phyloP scores from a whole-genome alignment of 1,140 invertebrate genomes.

The Tenebrio molitor region DNA sequence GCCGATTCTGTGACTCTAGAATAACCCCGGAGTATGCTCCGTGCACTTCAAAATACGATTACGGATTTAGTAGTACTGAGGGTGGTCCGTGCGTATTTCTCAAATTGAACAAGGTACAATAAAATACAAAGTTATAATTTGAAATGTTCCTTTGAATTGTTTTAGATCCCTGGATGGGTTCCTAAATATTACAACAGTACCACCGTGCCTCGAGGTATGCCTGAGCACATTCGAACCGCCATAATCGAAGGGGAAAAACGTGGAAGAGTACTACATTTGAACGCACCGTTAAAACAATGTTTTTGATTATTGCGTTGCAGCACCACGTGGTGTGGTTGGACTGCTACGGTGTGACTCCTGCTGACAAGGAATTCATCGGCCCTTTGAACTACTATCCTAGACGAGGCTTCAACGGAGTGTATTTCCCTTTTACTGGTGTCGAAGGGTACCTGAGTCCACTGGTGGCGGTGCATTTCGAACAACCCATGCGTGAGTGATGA shows the following conservation, averaged over 20 bases:
- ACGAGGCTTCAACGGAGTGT: constrained; percentile 82
- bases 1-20: constrained; percentile 79
- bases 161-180: constrained; percentile 85
- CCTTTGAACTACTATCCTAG: constrained; percentile 84
- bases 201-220: constrained; percentile 79
- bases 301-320: constrained; percentile 63
- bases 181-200: constrained; percentile 80
- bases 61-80: constrained; percentile 75
- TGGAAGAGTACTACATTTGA: constrained; percentile 61
- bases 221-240: constrained; percentile 79
- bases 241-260: constrained; percentile 69
- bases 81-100: constrained; percentile 86
- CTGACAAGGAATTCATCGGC: constrained; percentile 91
- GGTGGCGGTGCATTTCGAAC: constrained; percentile 86
- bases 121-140: too few species aligned
- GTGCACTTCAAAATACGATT: constrained; percentile 76
- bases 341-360: constrained; percentile 91
- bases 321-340: constrained; percentile 86
- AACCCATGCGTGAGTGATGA: constrained; percentile 83
- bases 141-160: too few species aligned
- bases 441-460: constrained; percentile 89
- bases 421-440: constrained; percentile 84
- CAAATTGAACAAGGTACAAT: constrained; percentile 84
- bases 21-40: constrained; percentile 74
- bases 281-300: too few species aligned